A percentile compares a stretch with the other conserved stretches of the same genome.
phyloP scores from a whole-genome alignment of 2,113 vertebrate species.

The western clawed frog (Xenopus tropicalis) region UCB_Xtro_10.0 CM004445.2:30986001-30986500 shows the following conservation, averaged over 20 bases:
- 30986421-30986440: too few species aligned
- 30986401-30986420: too few species aligned
- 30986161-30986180: background rate
- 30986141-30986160: background rate
- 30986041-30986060: background rate
- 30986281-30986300: background rate
- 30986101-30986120: background rate
- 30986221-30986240: conserved; percentile 1
- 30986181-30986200: background rate
- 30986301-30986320: background rate
- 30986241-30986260: conserved; percentile 3
- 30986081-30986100: background rate
- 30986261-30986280: background rate
- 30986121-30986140: conserved; percentile 1
- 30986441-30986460: too few species aligned
- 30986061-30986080: background rate
- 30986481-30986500: too few species aligned
- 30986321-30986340: background rate
- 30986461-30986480: too few species aligned
- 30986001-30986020: background rate
- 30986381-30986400: too few species aligned
- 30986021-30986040: background rate
- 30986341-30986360: too few species aligned
- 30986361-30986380: too few species aligned
- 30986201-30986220: background rate